phyloP scores from a whole-genome alignment of 1,140 invertebrate genomes.

The Halictus rubicundus region DNA sequence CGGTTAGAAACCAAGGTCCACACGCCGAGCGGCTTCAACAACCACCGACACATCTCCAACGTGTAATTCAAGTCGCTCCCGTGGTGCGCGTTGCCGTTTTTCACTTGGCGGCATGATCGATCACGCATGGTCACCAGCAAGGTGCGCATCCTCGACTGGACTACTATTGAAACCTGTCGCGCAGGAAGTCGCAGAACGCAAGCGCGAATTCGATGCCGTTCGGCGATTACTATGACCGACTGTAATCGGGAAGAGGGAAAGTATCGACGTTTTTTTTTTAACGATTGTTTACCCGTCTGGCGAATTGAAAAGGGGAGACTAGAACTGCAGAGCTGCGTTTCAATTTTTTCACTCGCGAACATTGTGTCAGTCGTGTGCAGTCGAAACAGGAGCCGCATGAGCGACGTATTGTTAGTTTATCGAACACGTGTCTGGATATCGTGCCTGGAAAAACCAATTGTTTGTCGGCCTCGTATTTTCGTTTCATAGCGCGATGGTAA shows the following conservation, averaged over 20 bases:
- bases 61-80: slow-evolving; percentile 50
- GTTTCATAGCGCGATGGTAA: no score
- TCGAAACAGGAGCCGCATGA: no score
- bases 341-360: no score
- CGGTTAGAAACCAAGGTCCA: slow-evolving; percentile 41
- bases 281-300: neutral
- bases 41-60: slow-evolving; percentile 55
- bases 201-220: neutral
- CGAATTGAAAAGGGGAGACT: neutral
- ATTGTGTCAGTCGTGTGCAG: no score
- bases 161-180: neutral
- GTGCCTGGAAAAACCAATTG: no score
- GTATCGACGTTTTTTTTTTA: neutral
- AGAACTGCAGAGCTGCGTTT: no score
- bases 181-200: neutral
- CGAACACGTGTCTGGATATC: no score
- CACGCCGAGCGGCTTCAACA: slow-evolving; percentile 62
- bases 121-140: neutral
- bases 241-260: neutral
- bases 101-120: neutral
- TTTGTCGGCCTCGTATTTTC: no score
- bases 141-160: neutral
- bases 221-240: neutral
- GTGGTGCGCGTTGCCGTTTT: neutral
- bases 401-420: no score